A percentile compares a stretch with the other conserved stretches of the same genome.
Conservation (phyloP, 2,888 invertebrate species). For the Drosophila nr. perissopoda region DNA sequence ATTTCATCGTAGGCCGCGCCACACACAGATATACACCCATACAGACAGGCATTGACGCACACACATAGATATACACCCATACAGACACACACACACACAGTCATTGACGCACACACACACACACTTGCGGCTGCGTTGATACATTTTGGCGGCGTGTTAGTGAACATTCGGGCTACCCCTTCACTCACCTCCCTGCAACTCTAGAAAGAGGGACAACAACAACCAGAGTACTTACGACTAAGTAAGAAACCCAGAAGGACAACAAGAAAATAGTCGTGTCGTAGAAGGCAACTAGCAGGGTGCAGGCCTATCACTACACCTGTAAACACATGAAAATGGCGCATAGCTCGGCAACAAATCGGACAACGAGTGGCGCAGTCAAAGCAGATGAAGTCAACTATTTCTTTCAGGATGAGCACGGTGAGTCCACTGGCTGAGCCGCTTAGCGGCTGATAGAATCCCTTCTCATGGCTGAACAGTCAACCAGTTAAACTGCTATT, state of each 20-base stretch:
- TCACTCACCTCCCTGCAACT: not conserved
- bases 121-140: conserved; percentile 33
- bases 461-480: conserved; percentile 5
- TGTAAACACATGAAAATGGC: conserved; percentile 74
- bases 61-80: conserved; percentile 34
- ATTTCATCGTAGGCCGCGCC: conserved; percentile 54
- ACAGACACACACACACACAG: conserved; percentile 28
- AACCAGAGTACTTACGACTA: conserved; percentile 1
- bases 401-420: conserved; percentile 84
- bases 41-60: conserved; percentile 22
- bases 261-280: conserved; percentile 5
- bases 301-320: conserved; percentile 58
- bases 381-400: conserved; percentile 84
- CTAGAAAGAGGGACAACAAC: conserved; percentile 9
- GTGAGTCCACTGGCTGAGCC: conserved; percentile 70
- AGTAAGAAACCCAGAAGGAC: conserved; percentile 4
- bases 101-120: conserved; percentile 27
- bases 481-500: conserved; percentile 14
- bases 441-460: not conserved
- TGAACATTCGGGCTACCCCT: conserved; percentile 17
- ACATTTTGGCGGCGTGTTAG: conserved; percentile 58
- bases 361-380: conserved; percentile 66
- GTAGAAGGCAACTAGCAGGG: conserved; percentile 36
- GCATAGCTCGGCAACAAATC: conserved; percentile 71
- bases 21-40: conserved; percentile 46